Conservation (phyloP, 2,113 vertebrate species). For the Poecile atricapillus region DNA sequence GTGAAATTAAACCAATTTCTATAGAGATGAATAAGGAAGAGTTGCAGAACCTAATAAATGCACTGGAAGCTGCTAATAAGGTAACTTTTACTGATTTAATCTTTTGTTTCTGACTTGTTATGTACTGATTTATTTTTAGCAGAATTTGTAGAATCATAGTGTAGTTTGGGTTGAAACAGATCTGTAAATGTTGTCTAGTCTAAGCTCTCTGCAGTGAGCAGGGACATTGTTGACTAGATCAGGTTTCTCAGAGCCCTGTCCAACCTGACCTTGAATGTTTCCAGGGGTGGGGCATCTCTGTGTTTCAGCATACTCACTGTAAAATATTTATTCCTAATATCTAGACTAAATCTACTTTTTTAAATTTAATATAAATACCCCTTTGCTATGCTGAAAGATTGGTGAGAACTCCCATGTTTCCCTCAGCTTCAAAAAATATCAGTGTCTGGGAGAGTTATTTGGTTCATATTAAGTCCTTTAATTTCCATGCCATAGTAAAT, state of each 20-base stretch:
- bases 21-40: conserved; percentile 94
- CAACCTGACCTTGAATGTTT: background rate
- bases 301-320: background rate
- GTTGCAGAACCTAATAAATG: conserved; percentile 83
- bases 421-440: background rate
- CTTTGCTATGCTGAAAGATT: background rate
- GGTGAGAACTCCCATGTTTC: background rate
- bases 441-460: background rate
- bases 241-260: background rate
- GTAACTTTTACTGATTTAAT: conserved; percentile 56
- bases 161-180: background rate
- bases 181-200: background rate
- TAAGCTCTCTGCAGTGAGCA: background rate
- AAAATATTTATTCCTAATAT: background rate
- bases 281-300: background rate
- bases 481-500: background rate
- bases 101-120: background rate
- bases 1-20: conserved; percentile 73
- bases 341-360: background rate
- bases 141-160: fast-evolving
- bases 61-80: conserved; percentile 94
- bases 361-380: background rate
- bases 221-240: background rate
- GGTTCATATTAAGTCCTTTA: background rate
- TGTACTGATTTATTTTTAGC: background rate